Evolutionary conservation across 2,797 vertebrate species (phyloP), one percentile per base, ranked within the genome.

Genomic region (Melanotaenia boesemani): DNA sequence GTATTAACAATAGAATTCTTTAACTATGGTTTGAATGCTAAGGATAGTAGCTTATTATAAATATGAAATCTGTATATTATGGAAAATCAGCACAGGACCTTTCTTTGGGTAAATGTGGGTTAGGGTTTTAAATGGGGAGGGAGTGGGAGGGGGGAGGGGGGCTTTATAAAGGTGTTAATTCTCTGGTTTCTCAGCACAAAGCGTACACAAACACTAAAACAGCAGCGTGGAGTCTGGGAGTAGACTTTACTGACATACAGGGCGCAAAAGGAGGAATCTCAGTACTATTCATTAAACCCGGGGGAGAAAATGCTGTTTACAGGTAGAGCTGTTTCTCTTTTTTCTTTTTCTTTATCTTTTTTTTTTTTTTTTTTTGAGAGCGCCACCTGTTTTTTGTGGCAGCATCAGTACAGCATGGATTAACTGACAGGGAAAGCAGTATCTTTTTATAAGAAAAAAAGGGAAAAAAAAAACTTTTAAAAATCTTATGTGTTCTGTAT

Each of bases 41-140:
- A 95, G 93, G 92, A 94, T 93, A 94, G 93, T 94, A 95, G 92
- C 94, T 95, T 95, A 95, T 94, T 95, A 95, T 95, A 94, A 94
- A 95, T 95, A 94, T 94, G 90, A 95, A 94, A 94, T 93, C 92
- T 96, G 95, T 95, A 96, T 95, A 94, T 94, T 95, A 94, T 93
- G 92, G 92, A 95, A 92, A 93, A 91, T 94, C 93, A 95, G 94
- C 94, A 95, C 94, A 95, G 94, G 93, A 94, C 88, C 89, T 93
- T 95, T 93, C 84, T 94, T 91, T 87, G 89, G 92, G 88, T 91
- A 90, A 75, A 80, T 91, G 91, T 88, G 84, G 83, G 84, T 74
- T 79, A 58, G 84, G 87, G 84, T 85, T 83, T 89, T 85, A 70
- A 73, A 57, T 81, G 70, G 80, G 74, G 57, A 69, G 60, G 77